Evolutionary conservation across 2,797 vertebrate genomes (phyloP).

Genomic region (Malacoraja senta): DNA sequence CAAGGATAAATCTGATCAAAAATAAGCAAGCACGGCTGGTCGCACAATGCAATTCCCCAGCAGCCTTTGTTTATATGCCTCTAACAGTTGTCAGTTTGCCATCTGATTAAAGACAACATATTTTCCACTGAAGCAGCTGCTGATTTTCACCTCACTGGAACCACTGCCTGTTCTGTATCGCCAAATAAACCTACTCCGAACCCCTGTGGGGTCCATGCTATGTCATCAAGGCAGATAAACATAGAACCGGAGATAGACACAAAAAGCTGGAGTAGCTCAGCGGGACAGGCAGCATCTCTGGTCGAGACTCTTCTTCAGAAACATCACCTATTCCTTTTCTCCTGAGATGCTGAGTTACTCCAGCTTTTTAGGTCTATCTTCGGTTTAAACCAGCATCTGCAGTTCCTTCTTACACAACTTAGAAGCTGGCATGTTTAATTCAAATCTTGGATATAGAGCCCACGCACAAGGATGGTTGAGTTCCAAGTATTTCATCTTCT

Average conservation of each 20-base stretch:
- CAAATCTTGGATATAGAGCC: background rate
- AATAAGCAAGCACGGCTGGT: background rate
- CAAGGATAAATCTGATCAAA: background rate
- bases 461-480: background rate
- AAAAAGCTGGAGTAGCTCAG: no score
- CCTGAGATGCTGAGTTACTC: no score
- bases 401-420: no score
- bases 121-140: background rate
- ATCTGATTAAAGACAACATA: background rate
- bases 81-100: no score
- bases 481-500: background rate
- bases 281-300: no score
- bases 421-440: background rate
- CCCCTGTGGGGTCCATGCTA: background rate
- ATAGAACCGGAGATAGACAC: no score
- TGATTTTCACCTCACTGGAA: background rate
- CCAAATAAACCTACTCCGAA: background rate
- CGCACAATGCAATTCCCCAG: background rate
- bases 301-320: no score
- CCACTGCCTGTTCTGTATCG: background rate
- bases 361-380: no score
- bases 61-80: background rate
- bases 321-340: no score
- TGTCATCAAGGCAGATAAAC: background rate
- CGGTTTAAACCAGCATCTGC: no score